Evolutionary conservation across 1,140 invertebrate genomes (phyloP).

Genomic region (Zaprionus capensis): DNA sequence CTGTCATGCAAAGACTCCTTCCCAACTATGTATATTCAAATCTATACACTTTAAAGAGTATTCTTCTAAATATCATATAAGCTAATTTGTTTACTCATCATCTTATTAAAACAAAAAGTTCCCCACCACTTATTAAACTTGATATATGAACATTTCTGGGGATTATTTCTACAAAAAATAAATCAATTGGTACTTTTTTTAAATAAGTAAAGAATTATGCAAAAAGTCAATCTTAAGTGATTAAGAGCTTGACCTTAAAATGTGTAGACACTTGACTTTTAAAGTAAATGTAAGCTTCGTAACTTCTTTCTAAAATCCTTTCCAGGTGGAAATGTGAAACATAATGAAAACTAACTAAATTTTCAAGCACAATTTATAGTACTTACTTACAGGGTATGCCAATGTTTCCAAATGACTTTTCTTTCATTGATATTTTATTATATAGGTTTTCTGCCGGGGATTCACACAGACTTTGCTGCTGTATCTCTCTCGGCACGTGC

Average conservation of each 20-base stretch:
- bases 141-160: not conserved
- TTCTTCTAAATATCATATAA: not conserved
- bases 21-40: not conserved
- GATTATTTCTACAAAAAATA: too few species aligned
- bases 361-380: not conserved
- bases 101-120: not conserved
- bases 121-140: not conserved
- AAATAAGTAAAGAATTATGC: too few species aligned
- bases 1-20: not conserved
- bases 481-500: conserved; percentile 30
- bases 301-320: too few species aligned
- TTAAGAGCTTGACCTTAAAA: too few species aligned
- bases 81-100: not conserved
- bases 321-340: too few species aligned
- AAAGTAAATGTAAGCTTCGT: too few species aligned
- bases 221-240: too few species aligned
- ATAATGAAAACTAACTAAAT: too few species aligned
- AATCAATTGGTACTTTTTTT: too few species aligned
- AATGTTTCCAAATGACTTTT: not conserved
- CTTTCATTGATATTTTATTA: conserved; percentile 8
- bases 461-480: conserved; percentile 18
- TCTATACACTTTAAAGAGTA: not conserved
- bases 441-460: conserved; percentile 28
- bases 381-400: not conserved
- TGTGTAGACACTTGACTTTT: too few species aligned